Evolutionary conservation across 2,888 invertebrate genomes (phyloP).

Genomic region (Trissonchulus sp.): DNA sequence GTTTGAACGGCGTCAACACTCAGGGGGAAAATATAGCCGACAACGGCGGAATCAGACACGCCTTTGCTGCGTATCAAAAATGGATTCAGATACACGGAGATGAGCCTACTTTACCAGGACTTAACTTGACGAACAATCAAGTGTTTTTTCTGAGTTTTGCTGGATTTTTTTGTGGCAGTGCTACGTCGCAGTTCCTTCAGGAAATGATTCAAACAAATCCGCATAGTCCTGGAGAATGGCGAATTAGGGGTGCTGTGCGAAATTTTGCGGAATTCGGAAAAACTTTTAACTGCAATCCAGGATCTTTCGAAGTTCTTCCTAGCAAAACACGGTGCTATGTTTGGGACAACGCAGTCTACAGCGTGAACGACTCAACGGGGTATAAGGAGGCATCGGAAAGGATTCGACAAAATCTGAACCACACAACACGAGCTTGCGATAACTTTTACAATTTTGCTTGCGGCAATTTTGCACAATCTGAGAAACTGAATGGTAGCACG

Average conservation of each 20-base stretch:
- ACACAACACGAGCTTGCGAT: neutral
- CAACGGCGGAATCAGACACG: constrained; percentile 55
- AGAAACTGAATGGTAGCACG: too few relatives aligned
- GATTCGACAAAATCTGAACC: neutral
- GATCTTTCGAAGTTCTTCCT: neutral
- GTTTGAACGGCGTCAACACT: constrained; percentile 12
- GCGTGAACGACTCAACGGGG: neutral
- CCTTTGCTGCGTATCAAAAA: constrained; percentile 44
- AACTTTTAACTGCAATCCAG: constrained; percentile 2
- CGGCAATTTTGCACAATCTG: neutral
- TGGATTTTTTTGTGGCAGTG: constrained; percentile 51
- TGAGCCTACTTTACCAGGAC: constrained; percentile 39
- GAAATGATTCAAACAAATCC: constrained; percentile 18
- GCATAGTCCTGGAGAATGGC: constrained; percentile 25
- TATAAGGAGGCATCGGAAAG: neutral
- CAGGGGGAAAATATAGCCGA: constrained; percentile 5
- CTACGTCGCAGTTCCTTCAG: neutral
- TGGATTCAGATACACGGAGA: constrained; percentile 33
- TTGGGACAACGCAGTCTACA: neutral
- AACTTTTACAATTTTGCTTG: neutral
- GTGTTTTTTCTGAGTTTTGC: constrained; percentile 60
- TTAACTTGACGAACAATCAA: constrained; percentile 52
- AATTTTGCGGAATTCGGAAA: constrained; percentile 27
- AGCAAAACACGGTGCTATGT: neutral
- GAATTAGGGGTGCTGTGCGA: constrained; percentile 26